Evolutionary conservation across 2,113 vertebrate genomes (phyloP).

Genomic region (Raphicerus campestris): DNA sequence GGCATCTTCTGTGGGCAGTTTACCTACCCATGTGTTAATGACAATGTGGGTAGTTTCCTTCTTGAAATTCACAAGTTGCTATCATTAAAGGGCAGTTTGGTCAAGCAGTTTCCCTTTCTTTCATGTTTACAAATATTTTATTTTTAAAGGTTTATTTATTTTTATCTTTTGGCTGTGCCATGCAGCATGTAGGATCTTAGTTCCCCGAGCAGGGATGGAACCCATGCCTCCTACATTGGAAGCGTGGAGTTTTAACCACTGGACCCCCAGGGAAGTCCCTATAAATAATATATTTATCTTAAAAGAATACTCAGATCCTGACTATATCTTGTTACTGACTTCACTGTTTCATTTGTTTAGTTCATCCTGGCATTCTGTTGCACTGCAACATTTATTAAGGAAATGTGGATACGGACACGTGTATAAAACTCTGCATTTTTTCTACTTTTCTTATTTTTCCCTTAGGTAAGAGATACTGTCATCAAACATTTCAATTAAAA

Average conservation of each 20-base stretch:
- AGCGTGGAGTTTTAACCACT: not conserved
- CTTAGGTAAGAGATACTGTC: not conserved
- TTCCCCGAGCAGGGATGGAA: not conserved
- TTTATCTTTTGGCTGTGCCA: not conserved
- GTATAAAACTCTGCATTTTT: not conserved
- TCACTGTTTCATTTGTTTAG: not conserved
- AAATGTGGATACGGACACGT: not conserved
- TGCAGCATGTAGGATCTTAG: not conserved
- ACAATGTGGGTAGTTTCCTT: not conserved
- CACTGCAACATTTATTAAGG: not conserved
- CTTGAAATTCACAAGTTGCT: slow-evolving; percentile 4
- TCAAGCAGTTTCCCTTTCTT: not conserved
- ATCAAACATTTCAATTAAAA: slow-evolving; percentile 12
- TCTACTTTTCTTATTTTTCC: not conserved
- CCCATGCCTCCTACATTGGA: not conserved
- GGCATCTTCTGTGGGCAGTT: not conserved
- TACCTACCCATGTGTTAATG: not conserved
- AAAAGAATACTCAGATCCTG: not conserved
- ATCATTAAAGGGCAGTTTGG: not conserved
- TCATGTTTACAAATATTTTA: slow-evolving; percentile 18
- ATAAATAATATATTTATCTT: not conserved
- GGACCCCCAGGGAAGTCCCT: not conserved
- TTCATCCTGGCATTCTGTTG: not conserved
- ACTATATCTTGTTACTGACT: not conserved
- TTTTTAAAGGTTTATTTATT: not conserved